phyloP scores from a whole-genome alignment of 2,113 vertebrate genomes.

The Apaloderma vittatum region DNA sequence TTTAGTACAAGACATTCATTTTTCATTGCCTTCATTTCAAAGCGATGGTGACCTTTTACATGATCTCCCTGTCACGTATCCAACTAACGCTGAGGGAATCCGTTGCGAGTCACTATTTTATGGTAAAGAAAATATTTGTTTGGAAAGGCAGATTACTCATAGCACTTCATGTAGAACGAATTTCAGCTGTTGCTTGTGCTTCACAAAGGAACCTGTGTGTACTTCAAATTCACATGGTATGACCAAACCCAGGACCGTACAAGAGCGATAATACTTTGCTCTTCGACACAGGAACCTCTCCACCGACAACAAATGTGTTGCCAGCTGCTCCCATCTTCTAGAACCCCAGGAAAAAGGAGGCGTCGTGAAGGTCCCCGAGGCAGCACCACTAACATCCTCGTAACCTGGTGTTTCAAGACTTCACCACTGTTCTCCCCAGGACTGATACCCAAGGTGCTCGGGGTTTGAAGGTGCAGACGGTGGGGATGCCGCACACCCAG shows the following conservation, averaged over 20 bases:
- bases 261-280: neutral
- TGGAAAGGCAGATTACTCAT: neutral
- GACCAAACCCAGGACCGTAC: neutral
- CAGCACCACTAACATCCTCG: neutral
- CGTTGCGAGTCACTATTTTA: neutral
- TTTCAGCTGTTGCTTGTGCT: neutral
- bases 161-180: rapidly evolving
- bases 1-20: neutral
- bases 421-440: neutral
- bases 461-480: neutral
- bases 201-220: neutral
- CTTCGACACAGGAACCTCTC: neutral
- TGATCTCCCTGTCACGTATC: neutral
- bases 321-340: neutral
- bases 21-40: neutral
- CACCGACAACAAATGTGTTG: neutral
- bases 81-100: neutral
- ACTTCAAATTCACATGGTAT: neutral
- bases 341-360: neutral
- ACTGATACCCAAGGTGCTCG: neutral
- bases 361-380: neutral
- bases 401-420: too few relatives aligned
- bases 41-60: neutral
- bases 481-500: neutral
- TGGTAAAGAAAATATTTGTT: neutral